Percentiles rank a stretch among this genome's conserved stretches.
phyloP scores from a whole-genome alignment of 2,797 vertebrate genomes.

The Hozukius guyotensis region DNA sequence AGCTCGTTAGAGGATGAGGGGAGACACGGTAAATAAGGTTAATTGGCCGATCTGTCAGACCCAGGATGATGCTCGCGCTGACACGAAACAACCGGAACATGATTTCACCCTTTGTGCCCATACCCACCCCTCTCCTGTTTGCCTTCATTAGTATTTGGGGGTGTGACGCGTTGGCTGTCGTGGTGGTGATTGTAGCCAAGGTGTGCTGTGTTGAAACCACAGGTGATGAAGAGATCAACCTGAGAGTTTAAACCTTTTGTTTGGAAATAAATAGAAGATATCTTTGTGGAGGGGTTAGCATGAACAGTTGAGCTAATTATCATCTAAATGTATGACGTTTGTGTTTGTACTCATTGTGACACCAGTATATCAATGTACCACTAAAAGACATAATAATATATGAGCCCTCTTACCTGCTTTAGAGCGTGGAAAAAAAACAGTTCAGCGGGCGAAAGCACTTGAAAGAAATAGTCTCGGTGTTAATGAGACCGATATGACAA shows the following conservation, averaged over 20 bases:
- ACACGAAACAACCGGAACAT: constrained; percentile 77
- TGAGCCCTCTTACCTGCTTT: constrained; percentile 7
- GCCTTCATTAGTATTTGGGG: constrained; percentile 70
- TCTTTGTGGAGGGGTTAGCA: not conserved
- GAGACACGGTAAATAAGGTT: constrained; percentile 86
- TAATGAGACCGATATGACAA: constrained; percentile 76
- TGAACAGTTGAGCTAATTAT: not conserved
- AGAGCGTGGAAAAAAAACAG: constrained; percentile 25
- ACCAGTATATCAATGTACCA: not conserved
- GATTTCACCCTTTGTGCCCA: constrained; percentile 61
- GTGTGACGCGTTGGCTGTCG: constrained; percentile 15
- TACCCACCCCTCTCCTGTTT: constrained; percentile 43
- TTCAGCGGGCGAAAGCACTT: constrained; percentile 52
- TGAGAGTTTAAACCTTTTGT: not conserved
- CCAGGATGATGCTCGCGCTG: constrained; percentile 76
- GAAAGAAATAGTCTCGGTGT: constrained; percentile 53
- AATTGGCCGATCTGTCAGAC: constrained; percentile 87
- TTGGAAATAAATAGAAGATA: not conserved
- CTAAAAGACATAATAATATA: not conserved
- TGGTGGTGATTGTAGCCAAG: constrained; percentile 43
- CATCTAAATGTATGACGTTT: not conserved
- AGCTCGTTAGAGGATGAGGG: constrained; percentile 84
- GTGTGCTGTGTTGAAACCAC: constrained; percentile 41
- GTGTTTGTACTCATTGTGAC: not conserved
- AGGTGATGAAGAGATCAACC: constrained; percentile 28